These are phyloP conservation scores for Bufo gargarizans DNA, from an alignment of 2,113 vertebrate species.

Conservation along the genomic window DNA sequence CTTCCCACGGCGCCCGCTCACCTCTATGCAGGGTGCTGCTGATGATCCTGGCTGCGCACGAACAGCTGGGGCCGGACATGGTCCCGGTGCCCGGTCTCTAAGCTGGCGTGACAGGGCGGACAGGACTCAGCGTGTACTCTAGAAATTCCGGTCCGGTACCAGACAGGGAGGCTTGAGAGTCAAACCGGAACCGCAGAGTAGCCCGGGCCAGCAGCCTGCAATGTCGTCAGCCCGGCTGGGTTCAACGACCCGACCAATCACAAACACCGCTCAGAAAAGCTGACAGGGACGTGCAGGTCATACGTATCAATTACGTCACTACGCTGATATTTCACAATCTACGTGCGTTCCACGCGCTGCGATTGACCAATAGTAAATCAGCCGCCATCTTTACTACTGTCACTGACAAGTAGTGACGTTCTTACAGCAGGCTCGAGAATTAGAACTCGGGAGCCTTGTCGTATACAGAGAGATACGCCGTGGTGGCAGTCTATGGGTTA, in stretches of 20 bases:
- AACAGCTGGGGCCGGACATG: conserved; percentile 59
- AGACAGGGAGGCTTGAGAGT: background rate
- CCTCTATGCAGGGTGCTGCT: conserved; percentile 67
- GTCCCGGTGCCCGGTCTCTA: background rate
- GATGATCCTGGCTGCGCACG: conserved; percentile 62
- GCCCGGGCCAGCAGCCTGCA: background rate
- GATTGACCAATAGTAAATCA: background rate
- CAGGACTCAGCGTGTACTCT: background rate
- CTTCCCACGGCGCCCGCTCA: conserved; percentile 52
- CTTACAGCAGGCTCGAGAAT: too few relatives aligned
- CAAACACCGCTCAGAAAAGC: background rate
- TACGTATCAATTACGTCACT: background rate
- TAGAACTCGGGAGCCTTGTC: background rate
- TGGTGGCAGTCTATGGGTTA: too few relatives aligned
- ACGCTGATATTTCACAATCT: background rate
- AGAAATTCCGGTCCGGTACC: rapidly evolving
- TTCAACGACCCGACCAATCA: conserved; percentile 17
- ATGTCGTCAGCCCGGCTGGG: conserved; percentile 12
- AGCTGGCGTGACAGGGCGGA: background rate
- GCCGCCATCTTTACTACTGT: conserved; percentile 30
- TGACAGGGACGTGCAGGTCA: background rate
- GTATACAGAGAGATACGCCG: background rate
- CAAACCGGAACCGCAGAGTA: background rate
- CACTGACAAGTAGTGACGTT: background rate
- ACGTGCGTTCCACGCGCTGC: background rate